A percentile compares a stretch with the other conserved stretches of the same genome.
Evolutionary conservation across 1,140 invertebrate genomes (phyloP).

Genomic region (Eubasilissa regina): DNA sequence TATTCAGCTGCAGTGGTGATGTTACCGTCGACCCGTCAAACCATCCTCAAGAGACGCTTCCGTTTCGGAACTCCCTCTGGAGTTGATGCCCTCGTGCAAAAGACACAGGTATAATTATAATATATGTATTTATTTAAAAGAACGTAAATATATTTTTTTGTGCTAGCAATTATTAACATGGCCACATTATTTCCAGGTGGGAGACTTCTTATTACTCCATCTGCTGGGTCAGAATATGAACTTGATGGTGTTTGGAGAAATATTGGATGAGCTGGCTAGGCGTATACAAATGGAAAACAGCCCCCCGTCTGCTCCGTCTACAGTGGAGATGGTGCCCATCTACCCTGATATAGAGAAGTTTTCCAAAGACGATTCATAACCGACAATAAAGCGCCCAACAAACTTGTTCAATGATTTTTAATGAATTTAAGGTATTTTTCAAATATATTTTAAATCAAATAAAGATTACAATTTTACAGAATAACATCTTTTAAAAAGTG

Average conservation of each 20-base stretch:
- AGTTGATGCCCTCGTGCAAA: constrained; percentile 81
- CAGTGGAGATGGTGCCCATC: constrained; percentile 87
- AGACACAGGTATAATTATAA: constrained; percentile 79
- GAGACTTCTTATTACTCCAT: constrained; percentile 88
- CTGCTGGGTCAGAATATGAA: constrained; percentile 90
- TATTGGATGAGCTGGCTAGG: constrained; percentile 77
- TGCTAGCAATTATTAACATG: not conserved
- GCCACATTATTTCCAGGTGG: constrained; percentile 75
- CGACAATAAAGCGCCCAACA: constrained; percentile 53
- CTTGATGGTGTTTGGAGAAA: constrained; percentile 83
- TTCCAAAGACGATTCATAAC: constrained; percentile 86
- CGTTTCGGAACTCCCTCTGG: constrained; percentile 80
- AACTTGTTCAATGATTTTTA: constrained; percentile 1
- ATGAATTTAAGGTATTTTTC: too few species aligned
- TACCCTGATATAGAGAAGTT: constrained; percentile 85
- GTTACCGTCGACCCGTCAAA: constrained; percentile 85
- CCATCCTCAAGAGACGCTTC: constrained; percentile 83
- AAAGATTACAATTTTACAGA: too few species aligned
- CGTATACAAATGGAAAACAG: constrained; percentile 80
- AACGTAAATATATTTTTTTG: too few species aligned
- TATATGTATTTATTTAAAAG: too few species aligned
- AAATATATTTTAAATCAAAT: too few species aligned
- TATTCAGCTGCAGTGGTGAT: constrained; percentile 87
- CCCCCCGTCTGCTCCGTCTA: constrained; percentile 86
- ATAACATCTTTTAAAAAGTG: too few species aligned